These are phyloP conservation scores for Rhadinocentrus ornatus DNA, from an alignment of 2,797 vertebrate species.

Conservation along the genomic window DNA sequence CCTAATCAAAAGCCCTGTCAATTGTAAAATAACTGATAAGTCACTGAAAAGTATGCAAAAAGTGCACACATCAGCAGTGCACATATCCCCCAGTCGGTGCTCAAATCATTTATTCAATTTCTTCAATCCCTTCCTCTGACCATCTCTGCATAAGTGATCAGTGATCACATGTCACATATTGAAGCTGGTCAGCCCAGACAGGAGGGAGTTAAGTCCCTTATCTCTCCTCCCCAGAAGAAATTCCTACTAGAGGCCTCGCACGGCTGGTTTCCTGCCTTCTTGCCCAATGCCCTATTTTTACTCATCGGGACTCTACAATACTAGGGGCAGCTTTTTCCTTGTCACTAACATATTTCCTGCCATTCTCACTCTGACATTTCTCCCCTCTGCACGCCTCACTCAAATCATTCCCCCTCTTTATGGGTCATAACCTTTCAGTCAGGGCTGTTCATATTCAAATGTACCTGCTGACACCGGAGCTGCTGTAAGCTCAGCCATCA, in stretches of 20 bases:
- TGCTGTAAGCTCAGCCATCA: slow-evolving; percentile 22
- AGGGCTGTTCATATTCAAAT: slow-evolving; percentile 72
- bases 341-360: slow-evolving; percentile 88
- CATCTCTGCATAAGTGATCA: slow-evolving; percentile 72
- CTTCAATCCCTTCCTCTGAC: slow-evolving; percentile 66
- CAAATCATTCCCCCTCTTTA: slow-evolving; percentile 67
- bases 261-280: slow-evolving; percentile 94
- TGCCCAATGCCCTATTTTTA: slow-evolving; percentile 97
- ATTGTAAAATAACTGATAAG: slow-evolving; percentile 50
- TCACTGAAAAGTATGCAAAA: slow-evolving; percentile 39
- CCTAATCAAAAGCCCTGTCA: slow-evolving; percentile 65
- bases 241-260: slow-evolving; percentile 93
- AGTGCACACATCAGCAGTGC: not conserved
- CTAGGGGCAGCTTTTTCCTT: slow-evolving; percentile 95
- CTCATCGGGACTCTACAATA: slow-evolving; percentile 88
- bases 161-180: slow-evolving; percentile 73
- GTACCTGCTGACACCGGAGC: slow-evolving; percentile 52
- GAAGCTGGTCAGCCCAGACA: slow-evolving; percentile 75
- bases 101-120: slow-evolving; percentile 65
- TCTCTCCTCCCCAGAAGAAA: slow-evolving; percentile 94
- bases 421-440: slow-evolving; percentile 76
- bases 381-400: slow-evolving; percentile 63
- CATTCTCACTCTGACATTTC: slow-evolving; percentile 86
- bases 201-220: slow-evolving; percentile 93
- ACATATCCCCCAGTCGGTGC: slow-evolving; percentile 32